Percentiles rank a stretch among this genome's conserved stretches.
phyloP scores from a whole-genome alignment of 2,888 invertebrate species.

The Gonocerus acuteangulatus region DNA sequence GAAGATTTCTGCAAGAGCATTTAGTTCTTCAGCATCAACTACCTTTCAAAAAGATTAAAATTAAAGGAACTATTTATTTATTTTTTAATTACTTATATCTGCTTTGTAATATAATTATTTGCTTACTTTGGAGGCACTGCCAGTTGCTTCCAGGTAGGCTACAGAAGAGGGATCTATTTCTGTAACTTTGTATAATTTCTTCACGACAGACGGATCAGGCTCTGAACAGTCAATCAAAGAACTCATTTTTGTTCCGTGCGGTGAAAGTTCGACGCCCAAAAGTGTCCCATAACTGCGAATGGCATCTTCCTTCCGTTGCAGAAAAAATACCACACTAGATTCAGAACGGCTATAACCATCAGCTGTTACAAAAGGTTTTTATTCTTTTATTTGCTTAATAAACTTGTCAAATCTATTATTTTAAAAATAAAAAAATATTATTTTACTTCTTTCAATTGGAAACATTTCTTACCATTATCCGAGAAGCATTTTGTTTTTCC shows the following conservation, averaged over 20 bases:
- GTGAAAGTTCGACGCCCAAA: conserved; percentile 49
- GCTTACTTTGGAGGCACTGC: conserved; percentile 36
- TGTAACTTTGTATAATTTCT: conserved; percentile 29
- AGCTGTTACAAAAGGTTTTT: conserved; percentile 39
- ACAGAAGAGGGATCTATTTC: conserved; percentile 33
- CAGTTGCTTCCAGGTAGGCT: conserved; percentile 36
- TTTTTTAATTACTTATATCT: no score
- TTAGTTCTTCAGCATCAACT: conserved; percentile 37
- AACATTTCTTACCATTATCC: conserved; percentile 47
- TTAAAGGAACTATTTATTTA: neutral
- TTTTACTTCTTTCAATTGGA: neutral
- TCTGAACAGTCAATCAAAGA: conserved; percentile 38
- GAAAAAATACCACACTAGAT: conserved; percentile 43
- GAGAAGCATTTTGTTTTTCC: conserved; percentile 59
- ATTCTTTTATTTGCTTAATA: neutral
- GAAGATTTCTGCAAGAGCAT: conserved; percentile 33
- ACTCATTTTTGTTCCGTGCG: conserved; percentile 49
- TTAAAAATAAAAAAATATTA: neutral
- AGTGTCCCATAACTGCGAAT: conserved; percentile 47
- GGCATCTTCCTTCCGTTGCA: conserved; percentile 44
- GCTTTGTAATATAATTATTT: no score
- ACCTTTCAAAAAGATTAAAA: conserved; percentile 23
- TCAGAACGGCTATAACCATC: conserved; percentile 47
- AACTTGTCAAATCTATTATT: neutral
- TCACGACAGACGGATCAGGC: conserved; percentile 5